Evolutionary conservation across 1,140 invertebrate species (phyloP), one percentile per base, ranked within the genome.

Genomic region (Leptinotarsa texana): DNA sequence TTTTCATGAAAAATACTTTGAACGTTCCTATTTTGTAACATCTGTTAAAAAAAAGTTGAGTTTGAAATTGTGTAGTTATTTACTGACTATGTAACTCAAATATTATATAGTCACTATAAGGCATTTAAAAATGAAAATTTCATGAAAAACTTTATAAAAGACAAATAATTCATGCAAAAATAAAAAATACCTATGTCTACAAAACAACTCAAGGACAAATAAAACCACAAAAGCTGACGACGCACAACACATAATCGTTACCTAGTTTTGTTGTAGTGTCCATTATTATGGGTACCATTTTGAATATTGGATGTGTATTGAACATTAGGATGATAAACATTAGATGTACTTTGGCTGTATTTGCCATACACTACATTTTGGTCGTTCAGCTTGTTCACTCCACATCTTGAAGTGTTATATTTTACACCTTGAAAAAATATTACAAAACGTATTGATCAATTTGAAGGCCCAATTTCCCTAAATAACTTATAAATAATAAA

Each of bases 241-340:
- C 51, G n/a, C 51, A 57, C 51, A 21, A 69, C 68, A 69, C 22
- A 69, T 22, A 63, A 72, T 15, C 18, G n/a, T 63, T 73, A 73
- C 71, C 71, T 73, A 65, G 63, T 47, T 65, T 73, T 73, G 62
- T 65, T 63, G 71, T 47, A 73, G 51, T 73, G 33, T 48, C 71
- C 71, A 65, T 73, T 73, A 48, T 24, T 73, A 47, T 73, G 51
- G 18, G 24, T 63, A 73, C 47, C 51, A 42, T 65, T 61, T 73
- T 73, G 71, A 27, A 65, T 48, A 17, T 61, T 24, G 24, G 69
- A 72, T 17, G 51, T 15, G 22, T 65, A 66, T 17, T 73, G 71
- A 65, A 73, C 22, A 22, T 51, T 63, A 73, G 71, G 13, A 65
- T 73, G 71, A 33, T 65, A 73, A 47, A 73, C 62, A 65, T 63